Base-by-base conservation (phyloP, 92 coral and sea anemone species). In the Porites lobata region DNA sequence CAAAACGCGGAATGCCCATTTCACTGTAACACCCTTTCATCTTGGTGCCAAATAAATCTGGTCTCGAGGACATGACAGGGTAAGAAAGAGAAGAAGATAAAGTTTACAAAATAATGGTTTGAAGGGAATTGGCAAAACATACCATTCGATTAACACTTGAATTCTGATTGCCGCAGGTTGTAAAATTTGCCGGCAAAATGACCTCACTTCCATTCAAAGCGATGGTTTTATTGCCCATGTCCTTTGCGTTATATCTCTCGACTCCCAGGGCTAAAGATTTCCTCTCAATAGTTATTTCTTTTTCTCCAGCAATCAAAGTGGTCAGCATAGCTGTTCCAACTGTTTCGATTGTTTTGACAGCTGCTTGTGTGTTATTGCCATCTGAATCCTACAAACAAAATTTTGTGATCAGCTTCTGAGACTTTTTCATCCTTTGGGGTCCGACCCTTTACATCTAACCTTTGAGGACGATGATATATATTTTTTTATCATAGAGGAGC, bases 261-360 rank as follows among this genome's bases (percentile, higher is more conserved):
- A 84, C 18, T 76, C 63, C 77, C 82, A 87, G 2, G 0, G 70
- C 50, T 64, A 87, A 11, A 9, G 82, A 38, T 38, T 38, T 0
- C 47, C 4, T 65, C 3, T 43, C 14, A 18, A 87, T 3, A 3
- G 0, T 47, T 9, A 70, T 74, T 18, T 73, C 47, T 1, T 73
- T 61, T 50, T 88, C 94, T 2, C 94, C 92, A 2, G 85, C 65
- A n/a, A 77, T 58, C 56, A 61, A 78, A n/a, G 74, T 65, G 1
- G 53, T 11, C 5, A 32, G 9, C 0, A 83, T 21, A 1, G 86
- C 62, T 2, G 12, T 1, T 26, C 76, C 56, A 62, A n/a, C n/a
- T n/a, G n/a, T n/a, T n/a, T n/a, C n/a, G n/a, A n/a, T n/a, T n/a
- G n/a, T n/a, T n/a, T n/a, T n/a, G 1, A 21, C 14, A 8, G 76